Evolutionary conservation across 2,113 vertebrate genomes (phyloP).

Genomic region (Archilochus colubris): DNA sequence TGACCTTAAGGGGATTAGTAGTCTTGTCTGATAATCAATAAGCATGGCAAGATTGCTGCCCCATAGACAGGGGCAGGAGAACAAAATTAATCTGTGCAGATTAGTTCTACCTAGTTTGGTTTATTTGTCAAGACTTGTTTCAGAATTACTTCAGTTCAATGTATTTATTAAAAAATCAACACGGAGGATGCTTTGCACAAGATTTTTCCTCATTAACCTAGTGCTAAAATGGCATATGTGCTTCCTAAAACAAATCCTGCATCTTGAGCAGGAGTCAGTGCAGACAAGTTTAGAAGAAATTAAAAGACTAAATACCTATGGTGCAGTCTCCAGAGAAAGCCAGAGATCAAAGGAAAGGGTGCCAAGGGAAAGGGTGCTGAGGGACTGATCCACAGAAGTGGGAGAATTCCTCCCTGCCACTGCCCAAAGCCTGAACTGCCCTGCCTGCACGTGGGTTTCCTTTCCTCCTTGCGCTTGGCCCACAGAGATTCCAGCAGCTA

Average conservation of each 20-base stretch:
- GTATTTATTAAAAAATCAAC: not conserved
- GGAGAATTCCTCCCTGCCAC: not conserved
- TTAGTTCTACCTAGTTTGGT: slow-evolving; percentile 59
- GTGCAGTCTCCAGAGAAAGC: not conserved
- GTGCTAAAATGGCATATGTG: not conserved
- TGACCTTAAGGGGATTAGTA: slow-evolving; percentile 97
- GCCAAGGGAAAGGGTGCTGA: not conserved
- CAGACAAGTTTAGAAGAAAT: not conserved
- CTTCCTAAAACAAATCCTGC: not conserved
- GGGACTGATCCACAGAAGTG: not conserved
- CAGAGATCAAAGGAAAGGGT: not conserved
- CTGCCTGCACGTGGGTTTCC: rapidly evolving
- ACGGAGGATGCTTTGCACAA: not conserved
- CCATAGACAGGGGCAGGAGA: slow-evolving; percentile 73
- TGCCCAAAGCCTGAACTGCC: not conserved
- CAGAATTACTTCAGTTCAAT: not conserved
- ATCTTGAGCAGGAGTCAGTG: not conserved
- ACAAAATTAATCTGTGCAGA: slow-evolving; percentile 78
- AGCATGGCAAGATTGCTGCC: slow-evolving; percentile 83
- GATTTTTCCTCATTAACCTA: not conserved
- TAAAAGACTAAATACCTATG: not conserved
- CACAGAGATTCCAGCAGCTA: not conserved
- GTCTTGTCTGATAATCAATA: slow-evolving; percentile 98
- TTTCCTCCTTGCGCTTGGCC: not conserved
- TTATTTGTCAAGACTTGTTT: slow-evolving; percentile 42